A percentile compares a stretch with the other conserved stretches of the same genome.
Evolutionary conservation across 2,797 vertebrate species (phyloP).

Genomic region (Mormyrops boulengeri): DNA sequence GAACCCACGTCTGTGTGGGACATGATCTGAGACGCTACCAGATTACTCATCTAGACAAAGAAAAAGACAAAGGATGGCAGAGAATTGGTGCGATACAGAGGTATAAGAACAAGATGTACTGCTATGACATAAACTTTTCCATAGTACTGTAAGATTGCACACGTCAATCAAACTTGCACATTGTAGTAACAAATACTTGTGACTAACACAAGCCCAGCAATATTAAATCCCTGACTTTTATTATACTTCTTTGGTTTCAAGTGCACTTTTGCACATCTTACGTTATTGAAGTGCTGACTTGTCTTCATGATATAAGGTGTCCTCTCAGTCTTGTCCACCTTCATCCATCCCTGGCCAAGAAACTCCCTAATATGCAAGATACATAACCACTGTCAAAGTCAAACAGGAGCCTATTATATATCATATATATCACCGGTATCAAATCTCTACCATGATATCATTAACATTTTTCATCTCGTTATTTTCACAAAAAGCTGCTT

Average conservation of each 20-base stretch:
- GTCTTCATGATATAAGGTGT: conserved; percentile 96
- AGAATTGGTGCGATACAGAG: background rate
- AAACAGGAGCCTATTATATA: background rate
- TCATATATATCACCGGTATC: background rate
- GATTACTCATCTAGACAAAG: conserved; percentile 82
- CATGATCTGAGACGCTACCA: conserved; percentile 95
- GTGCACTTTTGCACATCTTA: conserved; percentile 46
- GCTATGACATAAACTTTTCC: background rate
- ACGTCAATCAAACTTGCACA: background rate
- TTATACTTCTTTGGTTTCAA: background rate
- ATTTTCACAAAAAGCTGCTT: background rate
- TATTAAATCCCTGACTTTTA: background rate
- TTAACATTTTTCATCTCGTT: background rate
- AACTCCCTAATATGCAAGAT: conserved; percentile 72
- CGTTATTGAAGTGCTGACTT: conserved; percentile 94
- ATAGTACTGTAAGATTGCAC: background rate
- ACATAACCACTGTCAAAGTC: background rate
- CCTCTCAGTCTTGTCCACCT: conserved; percentile 81
- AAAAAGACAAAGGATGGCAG: background rate
- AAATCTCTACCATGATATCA: background rate
- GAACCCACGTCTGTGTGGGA: conserved; percentile 80
- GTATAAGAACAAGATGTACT: background rate
- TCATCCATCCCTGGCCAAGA: conserved; percentile 98
- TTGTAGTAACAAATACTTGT: background rate
- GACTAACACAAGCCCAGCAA: background rate